Percentiles rank a stretch among this genome's conserved stretches.
Conservation (phyloP, 2,888 invertebrate species). For the Corythucha ciliata region DNA sequence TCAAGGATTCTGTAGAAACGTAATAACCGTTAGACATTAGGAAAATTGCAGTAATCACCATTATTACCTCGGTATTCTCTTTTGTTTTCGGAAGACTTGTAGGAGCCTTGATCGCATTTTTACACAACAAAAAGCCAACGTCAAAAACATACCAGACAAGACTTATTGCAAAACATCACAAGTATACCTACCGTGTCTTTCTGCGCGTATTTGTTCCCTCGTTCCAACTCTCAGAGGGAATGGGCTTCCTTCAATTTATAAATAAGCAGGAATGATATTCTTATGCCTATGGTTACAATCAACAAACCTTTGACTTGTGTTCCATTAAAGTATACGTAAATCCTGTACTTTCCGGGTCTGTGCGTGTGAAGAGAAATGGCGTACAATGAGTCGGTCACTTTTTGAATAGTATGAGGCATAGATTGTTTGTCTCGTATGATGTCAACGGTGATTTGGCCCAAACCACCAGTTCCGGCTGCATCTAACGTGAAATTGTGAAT, state of each 20-base stretch:
- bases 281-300: slow-evolving; percentile 7
- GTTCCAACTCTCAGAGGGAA: slow-evolving; percentile 79
- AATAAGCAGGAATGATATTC: too few relatives aligned
- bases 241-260: slow-evolving; percentile 53
- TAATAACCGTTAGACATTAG: neutral
- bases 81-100: neutral
- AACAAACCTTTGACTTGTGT: slow-evolving; percentile 53
- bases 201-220: slow-evolving; percentile 36
- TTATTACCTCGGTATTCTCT: neutral
- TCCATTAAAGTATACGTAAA: slow-evolving; percentile 91
- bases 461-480: slow-evolving; percentile 67
- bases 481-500: slow-evolving; percentile 77
- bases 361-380: slow-evolving; percentile 48
- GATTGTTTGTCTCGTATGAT: slow-evolving; percentile 83
- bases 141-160: too few relatives aligned
- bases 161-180: too few relatives aligned
- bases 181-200: slow-evolving; percentile 34
- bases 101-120: neutral
- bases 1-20: slow-evolving; percentile 22
- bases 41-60: too few relatives aligned
- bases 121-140: too few relatives aligned
- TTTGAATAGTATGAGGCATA: slow-evolving; percentile 70
- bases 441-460: slow-evolving; percentile 79
- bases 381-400: slow-evolving; percentile 56
- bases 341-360: slow-evolving; percentile 52